phyloP scores from a whole-genome alignment of 2,113 vertebrate species.

The Chlorodrepanis virens region DNA sequence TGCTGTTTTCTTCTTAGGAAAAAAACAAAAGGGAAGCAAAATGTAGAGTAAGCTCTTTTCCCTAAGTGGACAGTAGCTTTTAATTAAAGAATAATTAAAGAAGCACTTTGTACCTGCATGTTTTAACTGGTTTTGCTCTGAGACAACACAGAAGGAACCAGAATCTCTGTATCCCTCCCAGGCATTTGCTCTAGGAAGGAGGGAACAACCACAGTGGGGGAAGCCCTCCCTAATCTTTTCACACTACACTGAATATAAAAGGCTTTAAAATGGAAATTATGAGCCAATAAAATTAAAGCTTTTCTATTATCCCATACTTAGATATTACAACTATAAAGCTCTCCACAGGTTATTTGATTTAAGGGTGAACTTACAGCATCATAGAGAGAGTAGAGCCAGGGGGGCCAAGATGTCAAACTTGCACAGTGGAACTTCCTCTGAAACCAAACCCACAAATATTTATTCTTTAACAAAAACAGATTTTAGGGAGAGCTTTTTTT shows the following conservation, averaged over 20 bases:
- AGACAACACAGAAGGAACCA: neutral
- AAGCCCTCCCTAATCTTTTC: neutral
- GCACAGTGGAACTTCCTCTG: slow-evolving; percentile 94
- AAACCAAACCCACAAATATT: slow-evolving; percentile 39
- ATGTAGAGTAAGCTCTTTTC: slow-evolving; percentile 19
- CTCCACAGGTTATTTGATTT: neutral
- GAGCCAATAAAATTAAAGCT: neutral
- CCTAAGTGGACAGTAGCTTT: neutral
- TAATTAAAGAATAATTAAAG: neutral
- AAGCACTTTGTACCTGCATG: neutral
- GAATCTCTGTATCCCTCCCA: neutral
- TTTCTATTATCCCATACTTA: neutral
- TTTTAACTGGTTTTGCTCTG: neutral
- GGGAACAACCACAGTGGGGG: neutral
- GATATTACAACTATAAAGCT: neutral
- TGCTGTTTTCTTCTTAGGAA: slow-evolving; percentile 43
- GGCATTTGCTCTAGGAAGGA: neutral
- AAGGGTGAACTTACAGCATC: slow-evolving; percentile 86
- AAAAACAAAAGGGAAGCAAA: slow-evolving; percentile 39
- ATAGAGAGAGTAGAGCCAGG: slow-evolving; percentile 95
- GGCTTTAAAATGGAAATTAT: neutral
- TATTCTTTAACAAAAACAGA: neutral
- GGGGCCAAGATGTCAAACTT: slow-evolving; percentile 93
- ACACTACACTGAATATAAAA: neutral
- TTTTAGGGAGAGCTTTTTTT: neutral